These are phyloP conservation scores for Coregonus clupeaformis DNA, from an alignment of 2,113 vertebrate genomes.

Conservation along the genomic window DNA sequence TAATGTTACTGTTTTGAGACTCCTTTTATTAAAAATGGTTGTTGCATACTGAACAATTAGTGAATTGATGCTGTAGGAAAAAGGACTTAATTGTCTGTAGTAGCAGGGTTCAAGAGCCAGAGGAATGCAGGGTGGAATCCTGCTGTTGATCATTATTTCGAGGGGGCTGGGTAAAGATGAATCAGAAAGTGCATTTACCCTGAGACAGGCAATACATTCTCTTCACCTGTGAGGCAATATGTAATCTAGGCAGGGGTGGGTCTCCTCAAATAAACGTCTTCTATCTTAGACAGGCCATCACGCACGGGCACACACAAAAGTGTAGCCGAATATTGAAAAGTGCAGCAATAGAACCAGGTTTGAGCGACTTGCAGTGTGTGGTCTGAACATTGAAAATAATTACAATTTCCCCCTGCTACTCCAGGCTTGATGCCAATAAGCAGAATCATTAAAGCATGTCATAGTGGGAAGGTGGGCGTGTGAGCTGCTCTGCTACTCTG, in stretches of 20 bases:
- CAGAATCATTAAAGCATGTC: constrained; percentile 52
- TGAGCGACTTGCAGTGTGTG: not conserved
- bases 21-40: not conserved
- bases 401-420: constrained; percentile 15
- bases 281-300: constrained; percentile 31
- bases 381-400: constrained; percentile 23
- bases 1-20: not conserved
- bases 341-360: not conserved
- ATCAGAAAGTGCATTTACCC: constrained; percentile 45
- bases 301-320: not conserved
- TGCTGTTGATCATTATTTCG: constrained; percentile 13
- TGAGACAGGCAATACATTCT: constrained; percentile 51
- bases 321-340: not conserved
- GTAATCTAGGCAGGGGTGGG: constrained; percentile 34
- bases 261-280: constrained; percentile 30
- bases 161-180: constrained; percentile 35
- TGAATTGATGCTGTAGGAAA: not conserved
- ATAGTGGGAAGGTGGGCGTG: constrained; percentile 25
- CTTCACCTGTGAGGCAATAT: constrained; percentile 41
- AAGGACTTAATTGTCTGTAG: constrained; percentile 12
- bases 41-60: not conserved
- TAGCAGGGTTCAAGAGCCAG: constrained; percentile 8
- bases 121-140: constrained; percentile 13
- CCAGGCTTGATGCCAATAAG: constrained; percentile 39
- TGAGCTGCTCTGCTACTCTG: constrained; percentile 38